Evolutionary conservation across 2,888 invertebrate genomes (phyloP), one percentile per base, ranked within the genome.

Genomic region (Heliothis peltigera): DNA sequence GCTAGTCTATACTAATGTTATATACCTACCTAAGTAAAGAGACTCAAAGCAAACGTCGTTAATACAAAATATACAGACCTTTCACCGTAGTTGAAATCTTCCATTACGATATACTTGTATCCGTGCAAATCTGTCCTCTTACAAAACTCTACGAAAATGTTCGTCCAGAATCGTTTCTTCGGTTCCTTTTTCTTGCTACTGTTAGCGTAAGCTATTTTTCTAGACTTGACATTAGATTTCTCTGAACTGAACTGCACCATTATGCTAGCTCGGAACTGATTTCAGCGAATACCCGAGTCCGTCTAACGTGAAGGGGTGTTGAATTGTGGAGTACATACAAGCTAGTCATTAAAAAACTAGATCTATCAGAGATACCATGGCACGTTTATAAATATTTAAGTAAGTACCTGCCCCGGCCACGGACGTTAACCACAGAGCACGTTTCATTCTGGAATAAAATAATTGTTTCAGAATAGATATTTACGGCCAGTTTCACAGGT

Each of bases 121-220:
- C 97, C 97, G 81, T 97, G 97, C 56, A 97, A 88, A 68, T 96
- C 96, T 0, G 97, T 97, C 22, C 96, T 95, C 56, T 95, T 93
- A 76, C 97, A 97, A 89, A 97, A 97, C 76, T 96, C 96, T 4
- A 87, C 87, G 19, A 92, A 91, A 71, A 89, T 94, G 0, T 48
- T 70, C 0, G 60, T 52, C 54, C 84, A 85, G 66, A 84, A 87
- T 2, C 72, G 71, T 66, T 72, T 84, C 32, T 75, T 85, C 1
- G 39, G 81, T 71, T 63, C 64, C 74, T 76, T 78, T 15, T 78
- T 81, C 61, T 58, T 62, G 42, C 10, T 18, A 64, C 60, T 56
- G 35, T 28, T 44, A 32, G 28, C 18, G 17, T 54, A 4, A 48
- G 43, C 17, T 32, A 18, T 10, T 10, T 17, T 22, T 42, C 22